A percentile compares a stretch with the other conserved stretches of the same genome.
phyloP scores from a whole-genome alignment of 2,797 vertebrate genomes.

The Chrosomus eos region DNA sequence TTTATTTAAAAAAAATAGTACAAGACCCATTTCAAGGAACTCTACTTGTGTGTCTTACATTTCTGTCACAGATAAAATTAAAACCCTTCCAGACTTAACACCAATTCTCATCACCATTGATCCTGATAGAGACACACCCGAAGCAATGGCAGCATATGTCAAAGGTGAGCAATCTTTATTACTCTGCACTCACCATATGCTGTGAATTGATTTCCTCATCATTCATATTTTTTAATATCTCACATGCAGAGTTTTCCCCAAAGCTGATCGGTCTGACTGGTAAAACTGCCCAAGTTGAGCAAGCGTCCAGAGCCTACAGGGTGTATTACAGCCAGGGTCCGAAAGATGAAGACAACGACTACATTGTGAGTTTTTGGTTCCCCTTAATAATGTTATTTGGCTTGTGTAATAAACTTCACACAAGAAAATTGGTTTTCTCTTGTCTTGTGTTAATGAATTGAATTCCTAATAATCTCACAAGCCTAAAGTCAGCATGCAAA shows the following conservation, averaged over 20 bases:
- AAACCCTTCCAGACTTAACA: slow-evolving; percentile 85
- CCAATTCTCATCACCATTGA: slow-evolving; percentile 96
- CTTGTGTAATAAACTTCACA: too few species aligned
- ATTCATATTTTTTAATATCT: slow-evolving; percentile 14
- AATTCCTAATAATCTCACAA: neutral
- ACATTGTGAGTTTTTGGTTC: slow-evolving; percentile 87
- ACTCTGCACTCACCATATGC: neutral
- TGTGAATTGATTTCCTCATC: accelerated
- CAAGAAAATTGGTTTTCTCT: neutral
- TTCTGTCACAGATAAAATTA: slow-evolving; percentile 80
- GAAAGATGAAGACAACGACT: slow-evolving; percentile 95
- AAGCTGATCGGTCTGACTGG: slow-evolving; percentile 95
- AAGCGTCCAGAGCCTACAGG: slow-evolving; percentile 88
- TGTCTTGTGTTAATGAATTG: neutral
- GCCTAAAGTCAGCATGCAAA: neutral
- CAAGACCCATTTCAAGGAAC: neutral
- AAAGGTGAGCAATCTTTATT: slow-evolving; percentile 80
- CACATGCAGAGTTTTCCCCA: slow-evolving; percentile 89
- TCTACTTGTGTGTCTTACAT: neutral
- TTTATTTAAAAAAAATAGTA: neutral
- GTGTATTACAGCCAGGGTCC: slow-evolving; percentile 96
- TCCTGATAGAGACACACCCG: slow-evolving; percentile 88
- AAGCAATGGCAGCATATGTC: slow-evolving; percentile 88
- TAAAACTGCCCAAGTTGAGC: slow-evolving; percentile 78
- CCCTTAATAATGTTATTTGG: neutral